Base-by-base conservation (phyloP, 2,797 vertebrate genomes). In the Kryptolebias ocellatus region DNA sequence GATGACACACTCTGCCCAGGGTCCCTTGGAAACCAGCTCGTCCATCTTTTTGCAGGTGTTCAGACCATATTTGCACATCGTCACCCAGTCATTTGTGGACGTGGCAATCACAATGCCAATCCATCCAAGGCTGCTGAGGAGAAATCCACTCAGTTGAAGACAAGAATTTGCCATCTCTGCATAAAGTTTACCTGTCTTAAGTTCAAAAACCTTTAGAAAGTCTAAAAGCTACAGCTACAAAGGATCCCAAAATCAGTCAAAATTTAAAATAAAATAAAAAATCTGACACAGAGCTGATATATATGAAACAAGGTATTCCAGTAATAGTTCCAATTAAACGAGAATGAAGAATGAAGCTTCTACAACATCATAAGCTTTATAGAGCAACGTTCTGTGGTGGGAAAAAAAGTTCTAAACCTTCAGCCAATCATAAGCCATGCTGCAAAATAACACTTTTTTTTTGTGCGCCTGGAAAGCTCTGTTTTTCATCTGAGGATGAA, bases 31-130 rank as follows among this genome's bases (percentile, higher is more conserved):
- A 3, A 93, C 95, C 81, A 99, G 90, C 69, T 98, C 96, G 1
- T 98, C 97, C 95, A 98, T 94, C 74, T 96, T 98, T 87, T 94
- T 95, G 83, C 98, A 99, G 75, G 95, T 97, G 87, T 95, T 95
- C 44, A 96, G 90, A 72, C 95, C 95, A 77, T 98, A 97, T 80
- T 96, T 96, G 4, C 98, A 99, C 53, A 93, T 96, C 50, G 90
- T 89, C 72, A 99, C 96, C 98, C 98, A 99, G 83, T 99, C 97
- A 5, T 97, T 98, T 66, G 98, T 99, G 83, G 95, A 87, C 0
- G 95, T 96, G 7, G 98, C 96, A 62, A 99, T 93, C 12, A 98
- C 84, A 63, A 99, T 92, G 39, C 95, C 94, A 7, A 99, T 92
- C 98, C 97, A 99, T 6, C 97, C 97, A 0, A 98, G 70, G 39